Conservation (phyloP, 30 jellyfish, hydroid and myxozoan genomes). For the Cassiopea xamachana region DNA sequence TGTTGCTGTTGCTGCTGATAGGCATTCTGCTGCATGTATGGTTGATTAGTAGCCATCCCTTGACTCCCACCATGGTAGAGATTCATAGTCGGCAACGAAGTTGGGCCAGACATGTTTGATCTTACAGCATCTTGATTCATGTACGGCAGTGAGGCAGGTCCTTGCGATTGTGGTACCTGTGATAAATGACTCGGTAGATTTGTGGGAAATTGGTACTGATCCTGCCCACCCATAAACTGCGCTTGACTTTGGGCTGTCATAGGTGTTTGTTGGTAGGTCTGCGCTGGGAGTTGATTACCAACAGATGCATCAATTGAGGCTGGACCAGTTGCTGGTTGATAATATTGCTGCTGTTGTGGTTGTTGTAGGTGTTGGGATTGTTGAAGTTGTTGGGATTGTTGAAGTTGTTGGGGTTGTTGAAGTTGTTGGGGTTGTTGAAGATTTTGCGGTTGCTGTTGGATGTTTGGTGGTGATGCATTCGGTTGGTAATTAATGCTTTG, state of each 20-base stretch:
- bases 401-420: slow-evolving; percentile 6
- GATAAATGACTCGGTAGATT: slow-evolving; percentile 45
- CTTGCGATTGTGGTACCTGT: slow-evolving; percentile 29
- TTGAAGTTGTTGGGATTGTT: slow-evolving; percentile 46
- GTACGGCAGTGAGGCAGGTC: slow-evolving; percentile 74
- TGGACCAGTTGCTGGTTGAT: slow-evolving; percentile 24
- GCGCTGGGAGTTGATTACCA: slow-evolving; percentile 36
- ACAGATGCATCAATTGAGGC: slow-evolving; percentile 5
- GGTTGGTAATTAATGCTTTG: not conserved
- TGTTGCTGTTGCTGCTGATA: slow-evolving; percentile 62
- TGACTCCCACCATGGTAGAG: slow-evolving; percentile 56
- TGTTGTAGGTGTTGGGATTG: slow-evolving; percentile 4
- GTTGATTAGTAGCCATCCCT: slow-evolving; percentile 1
- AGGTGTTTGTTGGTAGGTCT: slow-evolving; percentile 36
- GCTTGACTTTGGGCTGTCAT: slow-evolving; percentile 8
- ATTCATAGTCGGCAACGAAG: slow-evolving; percentile 71
- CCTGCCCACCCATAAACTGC: slow-evolving; percentile 36
- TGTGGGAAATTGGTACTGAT: slow-evolving; percentile 11
- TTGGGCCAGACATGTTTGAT: slow-evolving; percentile 51
- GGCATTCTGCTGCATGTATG: not conserved
- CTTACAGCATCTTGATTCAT: slow-evolving; percentile 7
- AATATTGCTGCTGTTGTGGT: slow-evolving; percentile 23
- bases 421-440: slow-evolving; percentile 43
- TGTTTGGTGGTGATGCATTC: slow-evolving; percentile 2
- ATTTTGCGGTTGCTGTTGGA: slow-evolving; percentile 6